These are phyloP conservation scores for Cercopithecus diana DNA, from an alignment of 2,797 vertebrate genomes.

Conservation along the genomic window DNA sequence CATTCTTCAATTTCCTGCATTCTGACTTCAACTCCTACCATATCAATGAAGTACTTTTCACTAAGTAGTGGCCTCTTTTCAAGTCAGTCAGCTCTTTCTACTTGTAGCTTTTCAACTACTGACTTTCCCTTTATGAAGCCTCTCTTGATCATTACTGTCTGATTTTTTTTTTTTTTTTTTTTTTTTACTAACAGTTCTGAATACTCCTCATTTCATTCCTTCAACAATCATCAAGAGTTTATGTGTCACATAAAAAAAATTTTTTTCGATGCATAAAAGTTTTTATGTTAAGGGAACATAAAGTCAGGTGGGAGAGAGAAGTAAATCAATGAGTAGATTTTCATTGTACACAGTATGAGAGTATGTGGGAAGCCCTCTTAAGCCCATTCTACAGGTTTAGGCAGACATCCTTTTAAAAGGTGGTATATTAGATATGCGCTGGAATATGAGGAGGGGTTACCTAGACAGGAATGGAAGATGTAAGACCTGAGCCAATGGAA, in stretches of 20 bases:
- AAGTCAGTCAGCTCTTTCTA: not conserved
- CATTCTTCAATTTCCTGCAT: not conserved
- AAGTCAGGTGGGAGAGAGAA: not conserved
- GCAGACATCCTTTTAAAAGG: not conserved
- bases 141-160: not conserved
- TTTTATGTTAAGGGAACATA: not conserved
- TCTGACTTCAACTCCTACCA: not conserved
- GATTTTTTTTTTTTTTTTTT: no score
- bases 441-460: not conserved
- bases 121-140: not conserved
- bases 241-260: not conserved
- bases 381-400: not conserved
- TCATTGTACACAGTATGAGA: not conserved
- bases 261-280: not conserved
- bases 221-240: not conserved
- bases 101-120: not conserved
- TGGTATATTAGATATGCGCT: not conserved
- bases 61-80: not conserved
- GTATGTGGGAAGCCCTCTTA: not conserved
- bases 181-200: not conserved
- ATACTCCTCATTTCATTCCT: not conserved
- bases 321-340: not conserved
- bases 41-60: not conserved
- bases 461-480: not conserved
- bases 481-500: not conserved